Conservation (phyloP, 2,797 vertebrate genomes). For the Eulemur rubriventer region DNA sequence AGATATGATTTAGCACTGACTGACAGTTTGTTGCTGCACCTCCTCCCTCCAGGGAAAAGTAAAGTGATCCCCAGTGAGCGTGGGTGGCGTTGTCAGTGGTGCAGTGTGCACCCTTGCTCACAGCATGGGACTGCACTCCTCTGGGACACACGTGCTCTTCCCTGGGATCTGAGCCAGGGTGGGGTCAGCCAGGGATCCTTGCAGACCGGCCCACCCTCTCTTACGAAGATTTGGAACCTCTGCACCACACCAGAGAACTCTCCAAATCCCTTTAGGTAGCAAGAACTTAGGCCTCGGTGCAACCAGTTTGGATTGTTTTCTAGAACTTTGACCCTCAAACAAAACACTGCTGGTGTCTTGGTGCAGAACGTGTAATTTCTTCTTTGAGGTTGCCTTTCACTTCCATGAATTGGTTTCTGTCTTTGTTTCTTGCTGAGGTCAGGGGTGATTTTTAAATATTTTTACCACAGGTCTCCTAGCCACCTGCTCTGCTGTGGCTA, state of each 20-base stretch:
- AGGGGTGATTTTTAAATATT: neutral
- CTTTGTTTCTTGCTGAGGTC: slow-evolving; percentile 37
- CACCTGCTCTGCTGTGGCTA: neutral
- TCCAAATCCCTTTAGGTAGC: neutral
- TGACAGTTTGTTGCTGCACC: neutral
- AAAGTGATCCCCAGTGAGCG: neutral
- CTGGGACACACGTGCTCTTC: neutral
- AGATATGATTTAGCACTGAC: neutral
- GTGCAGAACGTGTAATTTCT: neutral
- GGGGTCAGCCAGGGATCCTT: neutral
- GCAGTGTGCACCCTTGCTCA: neutral
- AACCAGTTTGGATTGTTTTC: neutral
- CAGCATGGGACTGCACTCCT: neutral
- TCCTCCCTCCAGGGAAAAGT: neutral
- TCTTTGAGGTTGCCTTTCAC: neutral
- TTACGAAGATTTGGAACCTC: neutral
- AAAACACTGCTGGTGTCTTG: neutral
- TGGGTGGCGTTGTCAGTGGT: neutral
- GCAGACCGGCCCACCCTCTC: neutral
- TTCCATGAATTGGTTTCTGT: neutral
- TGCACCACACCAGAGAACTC: neutral
- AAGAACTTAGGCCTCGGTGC: neutral
- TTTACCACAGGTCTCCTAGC: neutral
- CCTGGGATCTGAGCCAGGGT: neutral
- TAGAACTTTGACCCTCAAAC: neutral